Percentiles rank a stretch among this genome's conserved stretches.
Conservation (phyloP, 1,140 invertebrate species). For the Listronotus oregonensis region DNA sequence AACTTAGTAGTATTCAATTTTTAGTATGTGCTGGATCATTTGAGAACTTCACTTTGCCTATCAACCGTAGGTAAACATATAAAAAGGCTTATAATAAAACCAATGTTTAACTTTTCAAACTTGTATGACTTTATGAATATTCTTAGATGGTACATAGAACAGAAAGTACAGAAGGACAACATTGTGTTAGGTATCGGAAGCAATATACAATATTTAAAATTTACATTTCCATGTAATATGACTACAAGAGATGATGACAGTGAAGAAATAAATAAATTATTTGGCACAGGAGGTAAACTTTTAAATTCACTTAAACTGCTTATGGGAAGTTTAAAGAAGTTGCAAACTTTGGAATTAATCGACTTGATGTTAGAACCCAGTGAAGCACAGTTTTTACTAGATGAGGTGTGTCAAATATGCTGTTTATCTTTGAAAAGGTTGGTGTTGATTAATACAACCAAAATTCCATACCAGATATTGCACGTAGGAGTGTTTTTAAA, state of each 20-base stretch:
- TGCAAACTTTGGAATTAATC: constrained; percentile 72
- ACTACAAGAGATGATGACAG: constrained; percentile 65
- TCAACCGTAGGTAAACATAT: constrained; percentile 71
- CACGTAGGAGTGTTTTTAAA: constrained; percentile 80
- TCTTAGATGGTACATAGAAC: constrained; percentile 73
- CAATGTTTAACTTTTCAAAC: constrained; percentile 81
- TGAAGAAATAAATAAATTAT: constrained; percentile 65
- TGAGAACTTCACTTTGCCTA: constrained; percentile 74
- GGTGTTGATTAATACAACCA: constrained; percentile 77
- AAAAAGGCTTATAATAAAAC: constrained; percentile 70
- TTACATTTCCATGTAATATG: constrained; percentile 82
- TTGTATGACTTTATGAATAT: constrained; percentile 85
- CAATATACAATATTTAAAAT: constrained; percentile 69
- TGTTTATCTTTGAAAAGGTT: constrained; percentile 68
- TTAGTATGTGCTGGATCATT: constrained; percentile 75
- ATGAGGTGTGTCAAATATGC: constrained; percentile 73
- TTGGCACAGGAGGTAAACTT: constrained; percentile 78
- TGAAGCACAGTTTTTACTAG: constrained; percentile 73
- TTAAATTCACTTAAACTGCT: constrained; percentile 72
- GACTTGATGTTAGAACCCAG: constrained; percentile 76
- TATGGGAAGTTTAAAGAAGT: constrained; percentile 68
- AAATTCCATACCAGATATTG: constrained; percentile 71
- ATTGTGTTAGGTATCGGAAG: constrained; percentile 59
- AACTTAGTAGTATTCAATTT: no score
- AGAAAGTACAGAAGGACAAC: constrained; percentile 48